A percentile compares a stretch with the other conserved stretches of the same genome.
Conservation (phyloP, 2,797 vertebrate species). For the Sciurus carolinensis region DNA sequence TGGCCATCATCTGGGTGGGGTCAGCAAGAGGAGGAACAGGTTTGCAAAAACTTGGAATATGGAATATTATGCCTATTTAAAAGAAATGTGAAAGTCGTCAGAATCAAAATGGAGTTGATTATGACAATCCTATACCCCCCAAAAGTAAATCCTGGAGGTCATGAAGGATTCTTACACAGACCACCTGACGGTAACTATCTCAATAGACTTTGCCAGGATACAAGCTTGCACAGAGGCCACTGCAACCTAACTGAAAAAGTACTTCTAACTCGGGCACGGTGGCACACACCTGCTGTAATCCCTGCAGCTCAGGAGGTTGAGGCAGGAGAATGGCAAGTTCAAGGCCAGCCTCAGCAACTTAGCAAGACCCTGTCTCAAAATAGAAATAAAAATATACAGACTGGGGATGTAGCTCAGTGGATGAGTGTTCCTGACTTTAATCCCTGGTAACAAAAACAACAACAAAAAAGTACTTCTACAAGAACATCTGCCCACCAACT, state of each 20-base stretch:
- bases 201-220: neutral
- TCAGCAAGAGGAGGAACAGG: neutral
- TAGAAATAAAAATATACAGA: too few species aligned
- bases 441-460: too few species aligned
- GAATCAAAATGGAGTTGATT: neutral
- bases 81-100: neutral
- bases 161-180: neutral
- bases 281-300: too few species aligned
- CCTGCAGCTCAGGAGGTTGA: too few species aligned
- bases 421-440: too few species aligned
- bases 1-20: neutral
- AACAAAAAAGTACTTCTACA: neutral
- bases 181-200: too few species aligned
- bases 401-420: too few species aligned
- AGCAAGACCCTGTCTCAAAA: too few species aligned
- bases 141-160: neutral
- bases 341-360: too few species aligned
- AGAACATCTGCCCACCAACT: neutral
- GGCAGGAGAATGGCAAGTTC: too few species aligned
- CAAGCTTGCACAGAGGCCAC: neutral
- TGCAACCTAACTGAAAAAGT: neutral
- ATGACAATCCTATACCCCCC: neutral
- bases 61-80: neutral
- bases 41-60: neutral
- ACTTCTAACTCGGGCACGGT: neutral